Conservation (phyloP, 2,113 vertebrate genomes). For the Anolis carolinensis region DNA sequence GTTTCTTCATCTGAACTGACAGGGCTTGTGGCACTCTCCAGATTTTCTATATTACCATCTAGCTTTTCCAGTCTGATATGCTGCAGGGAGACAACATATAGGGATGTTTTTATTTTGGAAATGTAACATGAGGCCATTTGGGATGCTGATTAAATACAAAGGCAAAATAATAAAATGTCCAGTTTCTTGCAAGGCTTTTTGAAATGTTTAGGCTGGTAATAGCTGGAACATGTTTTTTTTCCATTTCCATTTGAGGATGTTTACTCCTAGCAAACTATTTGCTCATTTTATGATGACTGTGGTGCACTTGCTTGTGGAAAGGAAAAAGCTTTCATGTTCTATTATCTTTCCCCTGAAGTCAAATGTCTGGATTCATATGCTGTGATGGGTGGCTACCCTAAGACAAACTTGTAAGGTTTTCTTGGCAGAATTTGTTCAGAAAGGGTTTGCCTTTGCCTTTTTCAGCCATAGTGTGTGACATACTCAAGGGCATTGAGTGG, state of each 20-base stretch:
- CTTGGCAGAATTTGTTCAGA: too few species aligned
- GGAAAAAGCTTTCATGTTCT: not conserved
- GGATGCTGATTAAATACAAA: not conserved
- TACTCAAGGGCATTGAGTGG: too few species aligned
- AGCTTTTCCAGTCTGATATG: not conserved
- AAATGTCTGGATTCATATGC: not conserved
- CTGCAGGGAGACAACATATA: not conserved
- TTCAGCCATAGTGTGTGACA: too few species aligned
- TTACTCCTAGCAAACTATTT: not conserved
- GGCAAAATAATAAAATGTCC: not conserved
- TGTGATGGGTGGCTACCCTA: too few species aligned
- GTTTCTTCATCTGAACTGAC: not conserved
- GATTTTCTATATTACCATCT: not conserved
- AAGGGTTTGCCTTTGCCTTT: too few species aligned
- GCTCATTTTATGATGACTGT: not conserved
- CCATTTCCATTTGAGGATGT: constrained; percentile 4
- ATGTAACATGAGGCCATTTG: not conserved
- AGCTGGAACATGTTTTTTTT: not conserved
- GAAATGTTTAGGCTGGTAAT: not conserved
- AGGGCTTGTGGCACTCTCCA: not conserved
- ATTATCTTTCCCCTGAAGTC: constrained; percentile 1
- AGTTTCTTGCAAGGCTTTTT: not conserved
- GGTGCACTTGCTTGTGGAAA: not conserved
- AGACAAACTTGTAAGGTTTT: not conserved
- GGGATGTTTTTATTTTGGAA: not conserved